Conservation (phyloP, 2,797 vertebrate species). For the Pseudochaenichthys georgianus region DNA sequence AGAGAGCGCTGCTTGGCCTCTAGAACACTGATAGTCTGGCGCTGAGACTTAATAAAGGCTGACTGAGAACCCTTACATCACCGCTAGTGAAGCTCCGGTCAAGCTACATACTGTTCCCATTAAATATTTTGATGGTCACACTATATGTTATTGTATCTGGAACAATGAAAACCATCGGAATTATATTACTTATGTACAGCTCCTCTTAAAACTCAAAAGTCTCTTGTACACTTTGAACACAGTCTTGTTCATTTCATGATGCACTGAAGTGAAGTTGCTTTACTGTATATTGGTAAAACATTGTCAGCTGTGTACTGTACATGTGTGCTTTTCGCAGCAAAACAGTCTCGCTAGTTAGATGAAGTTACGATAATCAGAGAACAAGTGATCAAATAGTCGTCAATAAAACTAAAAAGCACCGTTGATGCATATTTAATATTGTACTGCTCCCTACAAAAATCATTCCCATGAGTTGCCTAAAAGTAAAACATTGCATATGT, state of each 20-base stretch:
- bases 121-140: conserved; percentile 42
- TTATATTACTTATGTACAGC: conserved; percentile 53
- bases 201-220: conserved; percentile 51
- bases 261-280: conserved; percentile 73
- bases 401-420: conserved; percentile 49
- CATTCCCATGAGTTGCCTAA: conserved; percentile 57
- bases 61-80: conserved; percentile 43
- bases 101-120: conserved; percentile 48
- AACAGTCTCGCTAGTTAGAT: conserved; percentile 66
- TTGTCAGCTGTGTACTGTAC: conserved; percentile 73
- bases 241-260: conserved; percentile 60
- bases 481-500: conserved; percentile 45
- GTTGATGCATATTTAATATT: conserved; percentile 56
- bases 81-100: conserved; percentile 48
- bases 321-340: conserved; percentile 69
- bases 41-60: conserved; percentile 61
- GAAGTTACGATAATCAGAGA: conserved; percentile 70
- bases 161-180: conserved; percentile 50
- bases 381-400: conserved; percentile 60
- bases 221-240: conserved; percentile 68
- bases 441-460: conserved; percentile 53
- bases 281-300: conserved; percentile 65
- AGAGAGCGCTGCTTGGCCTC: conserved; percentile 75
- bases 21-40: conserved; percentile 82
- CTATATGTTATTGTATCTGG: conserved; percentile 58